phyloP scores from a whole-genome alignment of 2,888 invertebrate species.

The Sisyra nigra region DNA sequence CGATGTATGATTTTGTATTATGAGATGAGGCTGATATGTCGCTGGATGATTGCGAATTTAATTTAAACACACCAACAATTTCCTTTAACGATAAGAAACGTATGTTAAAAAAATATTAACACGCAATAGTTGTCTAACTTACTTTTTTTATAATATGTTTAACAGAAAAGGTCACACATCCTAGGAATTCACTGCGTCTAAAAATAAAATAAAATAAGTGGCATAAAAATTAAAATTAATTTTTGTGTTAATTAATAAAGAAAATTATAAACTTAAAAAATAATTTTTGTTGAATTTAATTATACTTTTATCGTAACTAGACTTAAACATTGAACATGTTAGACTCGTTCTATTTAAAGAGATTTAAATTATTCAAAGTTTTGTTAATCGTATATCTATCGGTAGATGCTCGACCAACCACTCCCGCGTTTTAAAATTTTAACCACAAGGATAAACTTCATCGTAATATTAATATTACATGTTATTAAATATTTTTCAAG shows the following conservation, averaged over 20 bases:
- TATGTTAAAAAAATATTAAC: background rate
- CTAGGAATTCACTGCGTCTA: constrained; percentile 87
- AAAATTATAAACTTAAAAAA: constrained; percentile 5
- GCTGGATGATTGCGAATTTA: constrained; percentile 47
- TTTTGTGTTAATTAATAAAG: constrained; percentile 3
- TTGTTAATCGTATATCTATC: no score
- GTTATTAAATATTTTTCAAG: no score
- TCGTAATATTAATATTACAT: no score
- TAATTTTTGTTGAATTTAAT: no score
- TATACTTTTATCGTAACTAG: background rate
- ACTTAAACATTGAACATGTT: no score
- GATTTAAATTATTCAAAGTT: no score
- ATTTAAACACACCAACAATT: constrained; percentile 52
- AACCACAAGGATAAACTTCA: no score
- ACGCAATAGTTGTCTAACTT: constrained; percentile 25
- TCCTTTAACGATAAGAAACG: constrained; percentile 24
- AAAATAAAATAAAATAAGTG: constrained; percentile 38
- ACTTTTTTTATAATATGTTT: constrained; percentile 63
- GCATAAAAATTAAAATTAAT: constrained; percentile 18
- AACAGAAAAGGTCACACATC: constrained; percentile 84
- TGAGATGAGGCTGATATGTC: constrained; percentile 20
- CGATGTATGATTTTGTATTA: background rate
- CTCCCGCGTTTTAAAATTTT: no score
- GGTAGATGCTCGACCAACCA: no score
- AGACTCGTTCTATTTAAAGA: no score